Conservation (phyloP, 2,888 invertebrate species). For the Teleiodes luculella region DNA sequence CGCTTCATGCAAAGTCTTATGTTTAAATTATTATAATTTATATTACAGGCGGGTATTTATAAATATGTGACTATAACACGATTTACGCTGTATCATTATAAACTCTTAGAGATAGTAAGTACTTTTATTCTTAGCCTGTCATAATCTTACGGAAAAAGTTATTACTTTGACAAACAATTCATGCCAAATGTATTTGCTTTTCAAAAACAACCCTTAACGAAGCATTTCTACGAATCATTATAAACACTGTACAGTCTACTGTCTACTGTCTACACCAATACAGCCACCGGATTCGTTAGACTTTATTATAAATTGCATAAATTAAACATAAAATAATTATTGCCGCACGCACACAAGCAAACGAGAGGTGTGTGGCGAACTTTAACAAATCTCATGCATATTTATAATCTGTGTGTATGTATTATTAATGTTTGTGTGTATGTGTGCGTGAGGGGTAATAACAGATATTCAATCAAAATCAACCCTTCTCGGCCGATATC, state of each 20-base stretch:
- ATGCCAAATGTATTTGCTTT: no score
- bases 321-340: conserved; percentile 13
- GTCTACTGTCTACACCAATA: not conserved
- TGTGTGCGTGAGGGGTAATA: conserved; percentile 70
- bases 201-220: not conserved
- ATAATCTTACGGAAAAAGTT: no score
- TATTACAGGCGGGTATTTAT: no score
- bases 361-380: conserved; percentile 42
- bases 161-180: no score
- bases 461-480: conserved; percentile 79
- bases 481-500: conserved; percentile 75
- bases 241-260: not conserved
- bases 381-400: conserved; percentile 74
- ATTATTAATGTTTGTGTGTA: conserved; percentile 67
- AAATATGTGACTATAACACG: no score
- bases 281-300: not conserved
- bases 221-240: not conserved
- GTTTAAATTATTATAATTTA: no score
- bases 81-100: no score
- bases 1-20: no score
- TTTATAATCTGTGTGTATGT: conserved; percentile 73
- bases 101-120: no score
- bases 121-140: no score
- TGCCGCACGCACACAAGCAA: conserved; percentile 1
- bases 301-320: conserved; percentile 9